Base-by-base conservation (phyloP, 1,140 invertebrate species). In the Druon quercuslanigerum region DNA sequence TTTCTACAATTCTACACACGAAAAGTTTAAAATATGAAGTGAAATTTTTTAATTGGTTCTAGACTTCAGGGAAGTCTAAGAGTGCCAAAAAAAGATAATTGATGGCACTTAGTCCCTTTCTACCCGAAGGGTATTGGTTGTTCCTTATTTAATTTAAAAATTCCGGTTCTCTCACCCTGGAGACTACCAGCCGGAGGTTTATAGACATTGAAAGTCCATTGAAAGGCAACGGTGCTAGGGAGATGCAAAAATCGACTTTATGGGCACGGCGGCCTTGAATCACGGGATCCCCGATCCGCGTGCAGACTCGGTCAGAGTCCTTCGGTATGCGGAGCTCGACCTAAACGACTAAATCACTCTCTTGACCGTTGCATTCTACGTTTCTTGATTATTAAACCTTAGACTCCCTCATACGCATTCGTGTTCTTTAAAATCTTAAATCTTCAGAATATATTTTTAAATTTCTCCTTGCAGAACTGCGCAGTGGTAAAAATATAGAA, bases 271-370 rank as follows among this genome's bases (percentile, higher is more conserved):
- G 84, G 80, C 84, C 84, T 85, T 85, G 83, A 77, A 76, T 76
- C 77, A 78, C 82, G 80, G 82, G 83, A 81, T 75, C 75, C 76
- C 76, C 78, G 80, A 82, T 84, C 82, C 79, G 78, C 81, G 51
- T 40, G 51, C 80, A 54, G 77, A 84, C 76, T 84, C 83, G 83
- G 83, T 84, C 83, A 80, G 50, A 82, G 76, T 71, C 66, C 79
- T 79, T 82, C 80, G 82, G 82, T 85, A 85, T 84, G 83, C 83
- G 84, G 83, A 82, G 79, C 84, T 85, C 83, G 83, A 79, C 80
- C 74, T 74, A 50, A 52, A 14, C 81, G 81, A 74, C 81, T 85
- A 85, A 85, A 84, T 85, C 84, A 84, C 72, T 78, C 76, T 76
- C 17, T 40, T 51, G 76, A 72, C 72, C 51, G 75, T 40, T 81